Evolutionary conservation across 2,113 vertebrate genomes (phyloP).

Genomic region (Seriola rivoliana): DNA sequence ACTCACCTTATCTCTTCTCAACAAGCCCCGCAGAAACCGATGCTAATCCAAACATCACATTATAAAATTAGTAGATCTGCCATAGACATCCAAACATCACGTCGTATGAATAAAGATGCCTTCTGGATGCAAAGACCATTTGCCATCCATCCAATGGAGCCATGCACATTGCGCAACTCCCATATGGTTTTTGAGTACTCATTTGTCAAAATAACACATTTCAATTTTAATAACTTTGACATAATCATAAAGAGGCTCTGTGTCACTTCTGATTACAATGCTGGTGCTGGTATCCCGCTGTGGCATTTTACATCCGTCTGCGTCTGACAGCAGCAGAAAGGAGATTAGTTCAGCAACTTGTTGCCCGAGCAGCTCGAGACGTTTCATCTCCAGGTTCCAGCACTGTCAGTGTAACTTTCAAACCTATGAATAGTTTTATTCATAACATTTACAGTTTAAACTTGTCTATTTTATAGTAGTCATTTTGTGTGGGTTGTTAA

Average conservation of each 20-base stretch:
- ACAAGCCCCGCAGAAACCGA: not conserved
- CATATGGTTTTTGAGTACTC: slow-evolving; percentile 9
- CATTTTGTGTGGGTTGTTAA: not conserved
- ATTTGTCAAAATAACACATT: slow-evolving; percentile 61
- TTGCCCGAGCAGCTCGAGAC: slow-evolving; percentile 7
- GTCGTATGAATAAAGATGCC: not conserved
- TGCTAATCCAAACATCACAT: not conserved
- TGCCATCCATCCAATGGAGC: slow-evolving; percentile 30
- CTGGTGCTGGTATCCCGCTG: slow-evolving; percentile 18
- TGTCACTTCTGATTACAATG: slow-evolving; percentile 58
- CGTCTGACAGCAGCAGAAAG: slow-evolving; percentile 39
- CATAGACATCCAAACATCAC: not conserved
- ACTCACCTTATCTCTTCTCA: not conserved
- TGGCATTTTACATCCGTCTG: slow-evolving; percentile 31
- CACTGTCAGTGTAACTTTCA: not conserved
- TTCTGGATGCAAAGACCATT: slow-evolving; percentile 4
- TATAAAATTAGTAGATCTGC: not conserved
- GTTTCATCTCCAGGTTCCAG: not conserved
- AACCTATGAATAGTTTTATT: not conserved
- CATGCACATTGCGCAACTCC: not conserved
- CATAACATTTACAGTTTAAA: not conserved
- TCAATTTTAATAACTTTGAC: slow-evolving; percentile 49
- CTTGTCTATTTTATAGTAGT: not conserved
- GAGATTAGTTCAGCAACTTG: slow-evolving; percentile 40
- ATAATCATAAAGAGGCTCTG: slow-evolving; percentile 50